Evolutionary conservation across 2,113 vertebrate genomes (phyloP).

Genomic region (Sander vitreus): DNA sequence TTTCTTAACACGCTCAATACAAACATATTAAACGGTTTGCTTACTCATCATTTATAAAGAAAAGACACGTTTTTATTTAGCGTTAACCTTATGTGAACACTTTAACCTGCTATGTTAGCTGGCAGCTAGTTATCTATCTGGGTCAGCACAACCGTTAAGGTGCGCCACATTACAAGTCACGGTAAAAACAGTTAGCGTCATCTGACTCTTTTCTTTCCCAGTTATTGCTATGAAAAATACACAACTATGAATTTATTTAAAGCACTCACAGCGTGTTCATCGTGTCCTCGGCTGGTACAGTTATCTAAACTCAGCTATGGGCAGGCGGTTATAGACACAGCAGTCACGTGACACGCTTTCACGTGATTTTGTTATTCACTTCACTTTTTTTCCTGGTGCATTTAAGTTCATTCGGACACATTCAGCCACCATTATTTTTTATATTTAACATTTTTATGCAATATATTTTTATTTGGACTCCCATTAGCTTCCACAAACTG

Average conservation of each 20-base stretch:
- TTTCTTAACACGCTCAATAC: not conserved
- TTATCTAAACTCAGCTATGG: not conserved
- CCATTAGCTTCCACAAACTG: too few relatives aligned
- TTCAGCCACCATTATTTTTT: not conserved
- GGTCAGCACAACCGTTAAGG: conserved; percentile 27
- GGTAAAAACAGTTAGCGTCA: not conserved
- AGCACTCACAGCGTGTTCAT: conserved; percentile 75
- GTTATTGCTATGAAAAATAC: not conserved
- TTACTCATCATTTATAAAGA: not conserved
- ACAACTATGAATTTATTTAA: not conserved
- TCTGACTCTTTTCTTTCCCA: not conserved
- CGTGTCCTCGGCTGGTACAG: not conserved
- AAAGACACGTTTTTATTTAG: not conserved
- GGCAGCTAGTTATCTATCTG: conserved; percentile 12
- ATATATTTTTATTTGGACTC: too few relatives aligned
- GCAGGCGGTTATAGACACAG: not conserved
- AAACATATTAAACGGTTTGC: not conserved
- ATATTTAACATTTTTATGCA: not conserved
- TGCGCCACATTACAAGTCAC: not conserved
- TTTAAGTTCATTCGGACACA: not conserved
- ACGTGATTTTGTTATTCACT: conserved; percentile 47
- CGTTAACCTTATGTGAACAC: not conserved
- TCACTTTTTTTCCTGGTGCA: not conserved
- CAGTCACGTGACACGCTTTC: conserved; percentile 63
- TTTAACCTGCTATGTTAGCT: conserved; percentile 39